Percentiles rank a stretch among this genome's conserved stretches.
phyloP scores from a whole-genome alignment of 2,888 invertebrate genomes.

The Apodemia hepburni region DNA sequence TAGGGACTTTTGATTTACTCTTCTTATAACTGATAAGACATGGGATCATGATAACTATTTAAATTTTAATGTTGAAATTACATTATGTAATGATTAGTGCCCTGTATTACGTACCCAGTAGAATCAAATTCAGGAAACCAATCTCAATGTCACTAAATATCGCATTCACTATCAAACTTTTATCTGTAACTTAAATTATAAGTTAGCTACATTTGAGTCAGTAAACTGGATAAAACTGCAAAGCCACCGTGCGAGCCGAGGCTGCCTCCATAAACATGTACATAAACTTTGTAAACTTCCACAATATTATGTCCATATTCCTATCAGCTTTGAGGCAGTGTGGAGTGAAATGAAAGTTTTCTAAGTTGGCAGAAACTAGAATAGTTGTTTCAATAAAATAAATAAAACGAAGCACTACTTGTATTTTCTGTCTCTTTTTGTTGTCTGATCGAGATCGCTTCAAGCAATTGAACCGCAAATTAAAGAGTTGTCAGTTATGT shows the following conservation, averaged over 20 bases:
- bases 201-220: background rate
- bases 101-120: no score
- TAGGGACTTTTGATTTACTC: no score
- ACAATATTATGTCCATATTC: slow-evolving; percentile 9
- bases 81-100: no score
- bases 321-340: slow-evolving; percentile 10
- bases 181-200: background rate
- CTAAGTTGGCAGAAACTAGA: slow-evolving; percentile 4
- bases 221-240: slow-evolving; percentile 9
- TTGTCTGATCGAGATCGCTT: background rate
- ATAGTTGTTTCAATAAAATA: slow-evolving; percentile 8
- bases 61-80: no score
- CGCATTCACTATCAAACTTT: background rate
- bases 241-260: background rate
- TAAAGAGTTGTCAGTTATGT: background rate
- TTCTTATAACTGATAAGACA: no score
- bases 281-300: slow-evolving; percentile 14
- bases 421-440: background rate
- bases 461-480: background rate
- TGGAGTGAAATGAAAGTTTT: background rate
- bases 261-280: slow-evolving; percentile 6
- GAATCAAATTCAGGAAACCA: background rate
- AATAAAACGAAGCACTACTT: background rate
- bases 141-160: no score
- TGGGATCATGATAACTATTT: no score